phyloP scores from a whole-genome alignment of 2,797 vertebrate species.

The Antennarius maculatus region DNA sequence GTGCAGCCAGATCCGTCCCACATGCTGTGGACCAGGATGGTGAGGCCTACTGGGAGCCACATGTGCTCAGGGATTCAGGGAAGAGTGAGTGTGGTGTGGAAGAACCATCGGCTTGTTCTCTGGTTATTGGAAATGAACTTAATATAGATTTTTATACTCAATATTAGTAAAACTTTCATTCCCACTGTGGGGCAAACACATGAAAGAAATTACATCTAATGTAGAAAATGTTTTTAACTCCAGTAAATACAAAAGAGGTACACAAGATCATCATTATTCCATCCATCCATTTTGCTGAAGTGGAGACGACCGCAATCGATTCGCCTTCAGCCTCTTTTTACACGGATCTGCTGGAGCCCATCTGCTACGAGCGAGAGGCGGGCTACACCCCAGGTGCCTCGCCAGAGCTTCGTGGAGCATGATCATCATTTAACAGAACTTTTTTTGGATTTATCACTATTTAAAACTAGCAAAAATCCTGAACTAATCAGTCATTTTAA shows the following conservation, averaged over 20 bases:
- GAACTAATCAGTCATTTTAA: no score
- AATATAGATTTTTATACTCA: slow-evolving; percentile 12
- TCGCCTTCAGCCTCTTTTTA: no score
- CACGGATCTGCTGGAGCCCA: no score
- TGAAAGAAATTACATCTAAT: slow-evolving; percentile 33
- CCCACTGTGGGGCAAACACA: background rate
- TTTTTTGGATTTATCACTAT: no score
- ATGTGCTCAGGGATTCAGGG: slow-evolving; percentile 57
- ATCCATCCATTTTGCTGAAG: no score
- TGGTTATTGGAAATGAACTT: slow-evolving; percentile 13
- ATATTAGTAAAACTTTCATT: slow-evolving; percentile 43
- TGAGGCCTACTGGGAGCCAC: slow-evolving; percentile 56
- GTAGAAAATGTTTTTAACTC: slow-evolving; percentile 19
- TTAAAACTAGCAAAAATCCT: no score
- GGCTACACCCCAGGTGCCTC: no score
- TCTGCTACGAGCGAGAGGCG: no score
- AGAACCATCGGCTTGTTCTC: slow-evolving; percentile 34
- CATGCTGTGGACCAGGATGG: slow-evolving; percentile 64
- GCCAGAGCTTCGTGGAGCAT: no score
- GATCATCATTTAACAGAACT: no score
- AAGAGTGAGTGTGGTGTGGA: slow-evolving; percentile 34
- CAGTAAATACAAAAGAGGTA: background rate
- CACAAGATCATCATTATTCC: no score
- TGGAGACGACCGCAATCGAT: no score
- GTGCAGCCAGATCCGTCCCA: slow-evolving; percentile 63